Percentiles rank a stretch among this genome's conserved stretches.
These are phyloP conservation scores for Petroica traversi DNA, from an alignment of 2,113 vertebrate species.

Conservation along the genomic window DNA sequence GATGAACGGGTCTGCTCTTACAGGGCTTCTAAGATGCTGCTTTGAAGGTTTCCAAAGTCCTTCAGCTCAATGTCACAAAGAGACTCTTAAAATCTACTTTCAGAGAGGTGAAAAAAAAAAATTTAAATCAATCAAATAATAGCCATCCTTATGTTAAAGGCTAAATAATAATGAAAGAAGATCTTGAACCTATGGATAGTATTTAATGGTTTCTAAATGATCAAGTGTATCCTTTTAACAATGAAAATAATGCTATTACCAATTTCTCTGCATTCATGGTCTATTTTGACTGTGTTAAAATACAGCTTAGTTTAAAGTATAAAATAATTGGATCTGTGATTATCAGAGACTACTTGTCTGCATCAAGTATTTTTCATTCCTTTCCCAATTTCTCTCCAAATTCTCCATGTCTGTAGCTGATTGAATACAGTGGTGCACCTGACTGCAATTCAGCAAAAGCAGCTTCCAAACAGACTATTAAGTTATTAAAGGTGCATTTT, in stretches of 20 bases:
- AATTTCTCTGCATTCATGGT: neutral
- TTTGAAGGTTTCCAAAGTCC: neutral
- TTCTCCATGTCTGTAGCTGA: neutral
- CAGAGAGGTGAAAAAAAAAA: neutral
- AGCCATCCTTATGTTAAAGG: neutral
- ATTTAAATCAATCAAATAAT: neutral
- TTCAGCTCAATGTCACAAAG: neutral
- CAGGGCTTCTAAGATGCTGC: neutral
- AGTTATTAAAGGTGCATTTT: neutral
- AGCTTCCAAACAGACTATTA: neutral
- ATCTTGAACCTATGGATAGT: neutral
- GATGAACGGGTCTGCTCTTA: fast-evolving
- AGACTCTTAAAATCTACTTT: neutral
- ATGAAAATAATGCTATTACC: neutral
- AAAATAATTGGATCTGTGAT: no score
- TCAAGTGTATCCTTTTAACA: neutral
- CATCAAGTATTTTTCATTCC: neutral
- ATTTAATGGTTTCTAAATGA: neutral
- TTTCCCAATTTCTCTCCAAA: neutral
- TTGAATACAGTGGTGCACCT: neutral
- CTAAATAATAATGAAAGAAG: neutral
- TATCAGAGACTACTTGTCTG: no score
- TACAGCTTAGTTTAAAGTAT: no score
- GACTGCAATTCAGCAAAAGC: neutral
- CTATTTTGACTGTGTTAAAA: neutral